Percentiles rank a stretch among this genome's conserved stretches.
Conservation (phyloP, 2,113 vertebrate genomes). For the Rostratula benghalensis region DNA sequence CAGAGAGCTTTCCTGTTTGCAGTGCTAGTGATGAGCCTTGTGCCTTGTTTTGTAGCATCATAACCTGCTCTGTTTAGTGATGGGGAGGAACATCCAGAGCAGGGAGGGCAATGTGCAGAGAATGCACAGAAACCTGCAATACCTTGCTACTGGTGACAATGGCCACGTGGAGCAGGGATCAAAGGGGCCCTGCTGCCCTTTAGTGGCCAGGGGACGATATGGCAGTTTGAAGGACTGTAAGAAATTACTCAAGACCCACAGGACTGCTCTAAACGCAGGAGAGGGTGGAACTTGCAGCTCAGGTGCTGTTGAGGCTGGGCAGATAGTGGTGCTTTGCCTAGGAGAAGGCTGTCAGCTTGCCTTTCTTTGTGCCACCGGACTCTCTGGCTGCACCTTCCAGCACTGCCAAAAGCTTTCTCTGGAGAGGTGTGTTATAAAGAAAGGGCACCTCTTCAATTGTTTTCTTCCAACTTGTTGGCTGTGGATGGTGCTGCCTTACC, state of each 20-base stretch:
- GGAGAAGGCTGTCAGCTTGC: background rate
- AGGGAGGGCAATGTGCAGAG: background rate
- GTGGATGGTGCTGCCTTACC: background rate
- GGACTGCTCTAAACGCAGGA: background rate
- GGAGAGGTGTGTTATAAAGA: background rate
- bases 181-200: constrained; percentile 23
- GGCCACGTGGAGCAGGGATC: background rate
- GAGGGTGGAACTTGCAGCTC: background rate
- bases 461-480: background rate
- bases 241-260: background rate
- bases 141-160: background rate
- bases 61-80: background rate
- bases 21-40: background rate
- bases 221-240: background rate
- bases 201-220: background rate
- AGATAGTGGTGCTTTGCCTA: background rate
- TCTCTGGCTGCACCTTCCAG: background rate
- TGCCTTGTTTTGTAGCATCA: background rate
- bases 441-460: background rate
- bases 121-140: background rate
- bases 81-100: background rate
- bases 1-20: background rate
- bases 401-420: background rate
- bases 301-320: background rate
- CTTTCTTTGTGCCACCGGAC: background rate